Evolutionary conservation across 2,113 vertebrate genomes (phyloP).

Genomic region (Scartelaos histophorus): DNA sequence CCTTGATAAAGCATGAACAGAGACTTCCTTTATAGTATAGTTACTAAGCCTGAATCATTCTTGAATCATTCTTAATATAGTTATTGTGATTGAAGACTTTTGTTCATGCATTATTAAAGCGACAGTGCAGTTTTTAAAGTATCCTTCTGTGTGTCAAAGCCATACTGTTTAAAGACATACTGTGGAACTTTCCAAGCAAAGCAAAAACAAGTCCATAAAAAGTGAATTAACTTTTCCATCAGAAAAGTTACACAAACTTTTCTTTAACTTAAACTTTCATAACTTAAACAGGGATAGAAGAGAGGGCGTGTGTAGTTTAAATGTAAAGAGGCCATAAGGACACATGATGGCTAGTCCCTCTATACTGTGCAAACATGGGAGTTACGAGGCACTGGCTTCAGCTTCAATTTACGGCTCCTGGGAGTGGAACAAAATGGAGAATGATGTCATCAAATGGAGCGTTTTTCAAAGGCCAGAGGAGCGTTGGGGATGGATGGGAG

Average conservation of each 20-base stretch:
- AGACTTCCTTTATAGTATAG: too few species aligned
- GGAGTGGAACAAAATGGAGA: slow-evolving; percentile 49
- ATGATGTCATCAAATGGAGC: slow-evolving; percentile 74
- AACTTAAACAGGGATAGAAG: not conserved
- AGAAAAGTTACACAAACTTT: not conserved
- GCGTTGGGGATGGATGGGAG: slow-evolving; percentile 40
- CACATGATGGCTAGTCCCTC: not conserved
- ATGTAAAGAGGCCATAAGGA: slow-evolving; percentile 6
- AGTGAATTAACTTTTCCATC: too few species aligned
- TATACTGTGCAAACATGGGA: slow-evolving; percentile 12
- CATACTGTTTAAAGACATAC: too few species aligned
- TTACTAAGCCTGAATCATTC: too few species aligned
- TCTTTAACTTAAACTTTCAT: not conserved
- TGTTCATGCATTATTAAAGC: too few species aligned
- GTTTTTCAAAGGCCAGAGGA: slow-evolving; percentile 67
- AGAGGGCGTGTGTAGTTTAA: not conserved
- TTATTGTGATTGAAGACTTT: too few species aligned
- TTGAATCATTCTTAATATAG: too few species aligned
- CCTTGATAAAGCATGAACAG: too few species aligned
- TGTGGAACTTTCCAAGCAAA: not conserved
- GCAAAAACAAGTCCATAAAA: not conserved
- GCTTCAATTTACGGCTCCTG: slow-evolving; percentile 52
- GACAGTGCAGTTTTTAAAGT: too few species aligned
- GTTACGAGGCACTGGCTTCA: slow-evolving; percentile 22
- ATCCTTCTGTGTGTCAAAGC: too few species aligned